Evolutionary conservation across 1,140 invertebrate species (phyloP).

Genomic region (Mizuhopecten yessoensis): DNA sequence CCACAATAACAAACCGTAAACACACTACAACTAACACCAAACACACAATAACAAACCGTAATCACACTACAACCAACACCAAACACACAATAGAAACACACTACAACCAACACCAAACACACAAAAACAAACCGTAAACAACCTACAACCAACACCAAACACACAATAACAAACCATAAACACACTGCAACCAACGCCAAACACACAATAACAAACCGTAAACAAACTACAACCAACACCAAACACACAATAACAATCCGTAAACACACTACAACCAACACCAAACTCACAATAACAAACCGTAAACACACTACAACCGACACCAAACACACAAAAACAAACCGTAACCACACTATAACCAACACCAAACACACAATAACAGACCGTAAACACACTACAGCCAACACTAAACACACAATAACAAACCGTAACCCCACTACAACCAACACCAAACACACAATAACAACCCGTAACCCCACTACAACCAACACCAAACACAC

Average conservation of each 20-base stretch:
- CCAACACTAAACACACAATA: too few species aligned
- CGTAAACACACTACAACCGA: too few species aligned
- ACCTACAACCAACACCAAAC: neutral
- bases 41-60: neutral
- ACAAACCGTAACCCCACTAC: too few species aligned
- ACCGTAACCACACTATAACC: too few species aligned
- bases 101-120: neutral
- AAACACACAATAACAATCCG: neutral
- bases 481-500: too few species aligned
- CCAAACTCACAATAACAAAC: too few species aligned
- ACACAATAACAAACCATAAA: too few species aligned
- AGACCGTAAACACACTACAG: too few species aligned
- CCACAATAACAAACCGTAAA: neutral
- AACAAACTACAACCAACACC: neutral
- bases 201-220: neutral
- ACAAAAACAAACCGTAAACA: neutral
- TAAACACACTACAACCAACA: neutral
- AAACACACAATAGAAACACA: too few species aligned
- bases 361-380: neutral
- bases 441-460: too few species aligned
- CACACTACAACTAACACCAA: neutral
- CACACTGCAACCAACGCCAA: neutral
- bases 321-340: neutral
- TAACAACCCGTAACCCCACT: too few species aligned
- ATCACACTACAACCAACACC: neutral